Evolutionary conservation across 1,140 invertebrate genomes (phyloP), one percentile per base, ranked within the genome.

Genomic region (Diuraphis noxia): DNA sequence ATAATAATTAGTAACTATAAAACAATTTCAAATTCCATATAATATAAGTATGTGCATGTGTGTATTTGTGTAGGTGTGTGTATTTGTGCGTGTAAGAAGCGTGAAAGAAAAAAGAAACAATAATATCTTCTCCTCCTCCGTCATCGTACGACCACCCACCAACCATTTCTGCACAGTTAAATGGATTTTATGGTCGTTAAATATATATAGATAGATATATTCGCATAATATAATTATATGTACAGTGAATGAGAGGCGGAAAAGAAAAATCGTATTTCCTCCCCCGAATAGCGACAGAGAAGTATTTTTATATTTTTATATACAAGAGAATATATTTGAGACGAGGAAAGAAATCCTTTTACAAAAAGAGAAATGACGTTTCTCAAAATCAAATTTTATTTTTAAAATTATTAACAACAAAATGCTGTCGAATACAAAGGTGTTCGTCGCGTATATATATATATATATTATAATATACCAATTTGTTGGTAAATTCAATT

Each of bases 371-470:
- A 84, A 84, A 84, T 84, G 82, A 84, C 82, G n/a, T 84, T 84
- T 84, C 30, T 43, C 30, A 41, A 84, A 84, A 84, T 84, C 82
- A 84, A 84, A 84, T 84, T 84, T 17, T 84, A 84, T 84, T 84
- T 43, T 34, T 46, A 43, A 84, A 84, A 84, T 43, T 84, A 84
- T 43, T 84, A 84, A 84, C 82, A 84, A 84, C 82, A 43, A 43
- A 41, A 43, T 43, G 82, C 41, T 84, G 82, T 84, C 82, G 40
- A 43, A 84, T 84, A 84, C 41, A 84, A 82, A 82, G 40, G 81
- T 82, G 81, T 82, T 82, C n/a, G 79, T 81, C 36, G 34, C 79
- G 23, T 36, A 40, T 38, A 81, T 81, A 81, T 81, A 41, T 21
- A 7, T 82, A 38, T 21, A 72, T 72, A 81, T 40, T 63, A 63